Evolutionary conservation across 1,140 invertebrate species (phyloP).

Genomic region (Drosophila varians): DNA sequence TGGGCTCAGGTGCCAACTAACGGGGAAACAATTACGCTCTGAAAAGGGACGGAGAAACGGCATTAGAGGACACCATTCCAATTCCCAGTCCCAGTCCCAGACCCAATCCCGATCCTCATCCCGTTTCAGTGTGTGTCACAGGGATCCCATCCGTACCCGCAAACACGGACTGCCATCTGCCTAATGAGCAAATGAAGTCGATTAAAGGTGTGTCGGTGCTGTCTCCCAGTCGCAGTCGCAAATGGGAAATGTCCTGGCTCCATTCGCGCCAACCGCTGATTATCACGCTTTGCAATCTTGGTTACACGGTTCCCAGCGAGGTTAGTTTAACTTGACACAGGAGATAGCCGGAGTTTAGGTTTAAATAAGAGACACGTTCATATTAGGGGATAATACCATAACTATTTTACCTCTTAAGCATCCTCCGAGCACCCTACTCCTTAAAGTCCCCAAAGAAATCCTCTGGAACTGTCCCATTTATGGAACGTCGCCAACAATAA

Average conservation of each 20-base stretch:
- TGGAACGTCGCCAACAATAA: slow-evolving; percentile 31
- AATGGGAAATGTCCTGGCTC: slow-evolving; percentile 16
- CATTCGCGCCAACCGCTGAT: slow-evolving; percentile 4
- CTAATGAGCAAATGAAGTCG: slow-evolving; percentile 82
- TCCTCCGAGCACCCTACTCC: background rate
- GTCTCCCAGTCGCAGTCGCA: background rate
- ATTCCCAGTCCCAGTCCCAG: no score
- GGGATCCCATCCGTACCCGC: slow-evolving; percentile 24
- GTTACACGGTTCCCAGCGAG: background rate
- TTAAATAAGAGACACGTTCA: background rate
- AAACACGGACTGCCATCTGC: slow-evolving; percentile 65
- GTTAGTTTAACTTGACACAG: background rate
- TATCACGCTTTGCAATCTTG: slow-evolving; percentile 11
- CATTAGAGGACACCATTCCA: slow-evolving; percentile 32
- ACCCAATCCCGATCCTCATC: background rate
- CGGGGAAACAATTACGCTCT: slow-evolving; percentile 79
- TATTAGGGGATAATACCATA: background rate
- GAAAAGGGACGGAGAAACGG: slow-evolving; percentile 43
- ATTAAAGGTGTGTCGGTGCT: slow-evolving; percentile 61
- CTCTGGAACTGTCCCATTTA: background rate
- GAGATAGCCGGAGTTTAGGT: background rate
- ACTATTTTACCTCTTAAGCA: background rate
- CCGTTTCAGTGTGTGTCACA: background rate
- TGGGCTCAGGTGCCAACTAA: slow-evolving; percentile 68
- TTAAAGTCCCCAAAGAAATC: background rate